These are phyloP conservation scores for Sparus aurata DNA, from an alignment of 2,797 vertebrate genomes.

Conservation along the genomic window DNA sequence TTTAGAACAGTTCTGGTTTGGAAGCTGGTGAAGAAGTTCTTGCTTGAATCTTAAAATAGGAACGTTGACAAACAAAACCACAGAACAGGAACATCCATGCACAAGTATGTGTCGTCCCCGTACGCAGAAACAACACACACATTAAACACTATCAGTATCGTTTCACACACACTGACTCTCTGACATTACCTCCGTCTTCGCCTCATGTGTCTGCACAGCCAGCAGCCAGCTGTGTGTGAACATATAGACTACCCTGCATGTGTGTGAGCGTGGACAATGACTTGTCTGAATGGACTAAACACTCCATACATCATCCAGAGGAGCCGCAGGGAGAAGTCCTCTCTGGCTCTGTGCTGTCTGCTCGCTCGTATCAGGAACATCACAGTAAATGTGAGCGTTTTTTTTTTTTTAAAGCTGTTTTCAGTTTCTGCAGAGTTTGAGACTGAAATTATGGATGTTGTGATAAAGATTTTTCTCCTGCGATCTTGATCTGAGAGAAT, in stretches of 20 bases:
- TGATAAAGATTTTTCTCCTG: not conserved
- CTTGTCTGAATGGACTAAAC: slow-evolving; percentile 39
- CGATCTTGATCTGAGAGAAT: not conserved
- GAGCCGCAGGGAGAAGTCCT: slow-evolving; percentile 2
- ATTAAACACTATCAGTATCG: no score
- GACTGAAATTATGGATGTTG: not conserved
- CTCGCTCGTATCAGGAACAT: not conserved
- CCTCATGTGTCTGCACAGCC: no score
- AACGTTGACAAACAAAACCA: no score
- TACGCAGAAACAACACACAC: no score
- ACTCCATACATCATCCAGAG: slow-evolving; percentile 13
- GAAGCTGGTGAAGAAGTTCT: no score
- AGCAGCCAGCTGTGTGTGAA: not conserved
- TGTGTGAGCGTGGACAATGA: slow-evolving; percentile 15
- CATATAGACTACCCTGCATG: not conserved
- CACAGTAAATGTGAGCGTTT: not conserved
- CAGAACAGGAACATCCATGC: no score
- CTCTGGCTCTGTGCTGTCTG: no score
- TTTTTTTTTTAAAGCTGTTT: not conserved
- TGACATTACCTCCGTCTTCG: no score
- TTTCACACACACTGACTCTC: no score
- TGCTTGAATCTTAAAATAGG: no score
- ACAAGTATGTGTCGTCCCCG: no score
- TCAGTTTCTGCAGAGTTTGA: not conserved
- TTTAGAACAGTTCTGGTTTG: no score